Conservation (phyloP, 2,797 vertebrate species). For the Pelobates cultripes region DNA sequence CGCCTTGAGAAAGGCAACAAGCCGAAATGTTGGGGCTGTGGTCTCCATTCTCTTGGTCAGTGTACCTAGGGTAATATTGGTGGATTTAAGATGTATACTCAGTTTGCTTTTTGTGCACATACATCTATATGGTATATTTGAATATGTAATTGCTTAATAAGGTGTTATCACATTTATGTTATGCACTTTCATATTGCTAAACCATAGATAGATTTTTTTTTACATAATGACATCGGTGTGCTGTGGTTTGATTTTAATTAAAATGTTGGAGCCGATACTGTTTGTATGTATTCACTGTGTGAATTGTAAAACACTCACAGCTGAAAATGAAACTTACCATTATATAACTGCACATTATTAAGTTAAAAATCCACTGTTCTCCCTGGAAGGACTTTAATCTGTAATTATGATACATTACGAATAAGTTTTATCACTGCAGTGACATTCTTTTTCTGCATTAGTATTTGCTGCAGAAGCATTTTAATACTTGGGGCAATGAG, state of each 20-base stretch:
- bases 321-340: conserved; percentile 33
- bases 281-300: not conserved
- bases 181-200: too few relatives aligned
- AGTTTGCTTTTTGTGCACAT: too few relatives aligned
- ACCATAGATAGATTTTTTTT: too few relatives aligned
- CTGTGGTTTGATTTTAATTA: not conserved
- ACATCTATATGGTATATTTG: too few relatives aligned
- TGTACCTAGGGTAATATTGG: too few relatives aligned
- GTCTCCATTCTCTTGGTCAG: too few relatives aligned
- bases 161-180: too few relatives aligned
- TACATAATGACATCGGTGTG: too few relatives aligned
- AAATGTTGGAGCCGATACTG: not conserved
- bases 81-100: too few relatives aligned
- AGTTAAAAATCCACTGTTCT: conserved; percentile 48
- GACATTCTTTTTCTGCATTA: conserved; percentile 63
- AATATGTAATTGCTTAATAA: too few relatives aligned
- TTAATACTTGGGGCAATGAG: conserved; percentile 61
- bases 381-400: conserved; percentile 57
- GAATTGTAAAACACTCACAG: conserved; percentile 31
- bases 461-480: conserved; percentile 62
- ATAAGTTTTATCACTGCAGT: conserved; percentile 64
- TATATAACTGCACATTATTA: conserved; percentile 38
- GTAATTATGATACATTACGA: conserved; percentile 59
- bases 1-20: too few relatives aligned
- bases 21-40: too few relatives aligned